Base-by-base conservation (phyloP, 1,140 invertebrate genomes). In the Pteromalus puparum region DNA sequence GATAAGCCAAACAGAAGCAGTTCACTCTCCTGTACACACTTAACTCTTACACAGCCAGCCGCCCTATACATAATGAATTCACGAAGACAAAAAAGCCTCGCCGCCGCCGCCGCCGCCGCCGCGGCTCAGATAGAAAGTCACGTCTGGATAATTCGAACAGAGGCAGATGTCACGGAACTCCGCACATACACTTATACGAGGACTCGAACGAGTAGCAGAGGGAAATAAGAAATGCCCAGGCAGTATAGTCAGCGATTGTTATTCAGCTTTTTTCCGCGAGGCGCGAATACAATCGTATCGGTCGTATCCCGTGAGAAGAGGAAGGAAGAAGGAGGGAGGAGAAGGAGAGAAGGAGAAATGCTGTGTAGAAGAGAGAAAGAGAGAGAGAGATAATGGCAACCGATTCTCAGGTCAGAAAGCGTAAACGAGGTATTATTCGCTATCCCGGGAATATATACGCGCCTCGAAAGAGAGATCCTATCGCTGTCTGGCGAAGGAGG, bases 321-420 rank as follows among this genome's bases (percentile, higher is more conserved):
- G 28, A 53, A 53, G 48, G 67, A 73, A 53, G 65, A 53, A 61
- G 53, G 21, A 61, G 53, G 21, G 46, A 15, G 46, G 24, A 46
- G 42, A n/a, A 38, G n/a, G 13, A 68, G 9, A 13, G 15, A 30
- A 68, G 15, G 61, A 68, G 65, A 26, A 26, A 70, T 30, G 10
- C n/a, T 18, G 79, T 1, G 48, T 10, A 26, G 5, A 28, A 18
- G 18, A 15, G 81, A 24, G 9, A 0, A 48, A 38, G 72, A 21
- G 74, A 83, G 80, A 75, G 38, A 68, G 48, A 72, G 77, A 84
- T 84, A 84, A 84, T 80, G 24, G n/a, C 67, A 18, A 70, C 5
- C 73, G 83, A 81, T 85, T 85, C 83, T 80, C 83, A 81, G 65
- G 72, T 85, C 83, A 81, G 78, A 85, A 85, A 85, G 83, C 83